Conservation (phyloP, 2,888 invertebrate species). For the Troglohyphantes excavatus region DNA sequence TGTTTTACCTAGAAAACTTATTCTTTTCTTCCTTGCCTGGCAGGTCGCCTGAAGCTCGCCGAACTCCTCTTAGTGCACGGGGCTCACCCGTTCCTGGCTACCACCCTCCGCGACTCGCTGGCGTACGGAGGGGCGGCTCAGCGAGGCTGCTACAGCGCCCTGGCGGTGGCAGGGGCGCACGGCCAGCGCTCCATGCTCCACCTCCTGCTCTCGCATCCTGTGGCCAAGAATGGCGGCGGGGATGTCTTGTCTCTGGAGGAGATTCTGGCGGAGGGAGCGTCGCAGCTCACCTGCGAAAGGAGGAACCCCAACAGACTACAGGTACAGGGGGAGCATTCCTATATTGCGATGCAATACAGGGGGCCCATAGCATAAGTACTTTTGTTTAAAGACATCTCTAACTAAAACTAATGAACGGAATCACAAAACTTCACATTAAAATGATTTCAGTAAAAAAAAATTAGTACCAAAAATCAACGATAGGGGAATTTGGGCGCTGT, state of each 20-base stretch:
- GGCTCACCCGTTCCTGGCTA: constrained; percentile 93
- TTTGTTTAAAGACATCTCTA: too few relatives aligned
- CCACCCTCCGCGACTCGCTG: constrained; percentile 90
- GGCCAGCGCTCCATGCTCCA: constrained; percentile 91
- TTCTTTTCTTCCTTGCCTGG: not conserved
- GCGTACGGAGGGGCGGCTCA: constrained; percentile 94
- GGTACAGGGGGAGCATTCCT: constrained; percentile 81
- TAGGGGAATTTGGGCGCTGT: too few relatives aligned
- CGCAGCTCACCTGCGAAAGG: constrained; percentile 81
- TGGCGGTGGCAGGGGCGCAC: constrained; percentile 94
- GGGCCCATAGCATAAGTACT: too few relatives aligned
- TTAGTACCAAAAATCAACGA: too few relatives aligned
- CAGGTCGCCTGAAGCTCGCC: constrained; percentile 87
- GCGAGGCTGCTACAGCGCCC: constrained; percentile 92
- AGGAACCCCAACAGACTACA: constrained; percentile 80
- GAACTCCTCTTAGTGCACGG: constrained; percentile 91
- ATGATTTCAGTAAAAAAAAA: too few relatives aligned
- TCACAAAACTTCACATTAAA: too few relatives aligned
- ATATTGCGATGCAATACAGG: too few relatives aligned
- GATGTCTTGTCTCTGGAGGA: constrained; percentile 93
- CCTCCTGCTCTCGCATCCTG: constrained; percentile 89
- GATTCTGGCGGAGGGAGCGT: constrained; percentile 92
- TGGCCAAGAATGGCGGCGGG: constrained; percentile 84
- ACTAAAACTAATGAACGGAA: too few relatives aligned
- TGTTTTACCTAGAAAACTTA: too few relatives aligned